Base-by-base conservation (phyloP, 1,140 invertebrate species). In the Drosophila tani region DNA sequence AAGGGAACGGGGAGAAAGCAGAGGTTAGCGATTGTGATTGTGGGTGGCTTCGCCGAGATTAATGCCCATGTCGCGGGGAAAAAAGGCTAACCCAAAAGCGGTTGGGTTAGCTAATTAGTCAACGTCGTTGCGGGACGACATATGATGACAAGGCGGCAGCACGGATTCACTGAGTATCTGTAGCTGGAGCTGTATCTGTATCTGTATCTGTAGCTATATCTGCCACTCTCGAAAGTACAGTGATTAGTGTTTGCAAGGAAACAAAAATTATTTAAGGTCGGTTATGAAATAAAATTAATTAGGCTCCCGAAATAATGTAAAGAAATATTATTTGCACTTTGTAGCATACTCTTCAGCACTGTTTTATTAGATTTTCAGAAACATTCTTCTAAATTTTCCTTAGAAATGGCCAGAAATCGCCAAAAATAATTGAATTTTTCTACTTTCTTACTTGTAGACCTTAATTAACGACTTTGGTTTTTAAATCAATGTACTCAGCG, bases 91-190 rank as follows among this genome's bases (percentile, higher is more conserved):
- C 57, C 62, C 57, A 12, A 69, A 55, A 82, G 47, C 60, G 56
- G 51, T 38, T 55, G 51, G 12, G 17, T 32, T 40, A 29, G 67
- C 79, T 70, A 86, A 86, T 86, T 86, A 86, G 76, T 86, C 79
- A 87, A 76, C 55, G 82, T 81, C 62, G 53, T 40, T 15, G 53
- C 35, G 29, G 45, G 47, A 63, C 46, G 63, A 57, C 70, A 65
- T 69, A 70, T 56, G 59, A 51, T 45, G 50, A 56, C 40, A 57
- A 21, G 57, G 32, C 65, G 29, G 45, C 21, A 29, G 43, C 65
- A 64, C 19, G 32, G 32, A 55, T 55, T 55, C 53, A 55, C 32
- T 3, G 19, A 40, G 35, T 57, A 64, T 41, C 24, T 41, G 50
- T 58, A 57, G 24, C 17, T 57, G 11, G 14, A 5, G 19, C 38